phyloP scores from a whole-genome alignment of 1,140 invertebrate species.

The Penaeus indicus region DNA sequence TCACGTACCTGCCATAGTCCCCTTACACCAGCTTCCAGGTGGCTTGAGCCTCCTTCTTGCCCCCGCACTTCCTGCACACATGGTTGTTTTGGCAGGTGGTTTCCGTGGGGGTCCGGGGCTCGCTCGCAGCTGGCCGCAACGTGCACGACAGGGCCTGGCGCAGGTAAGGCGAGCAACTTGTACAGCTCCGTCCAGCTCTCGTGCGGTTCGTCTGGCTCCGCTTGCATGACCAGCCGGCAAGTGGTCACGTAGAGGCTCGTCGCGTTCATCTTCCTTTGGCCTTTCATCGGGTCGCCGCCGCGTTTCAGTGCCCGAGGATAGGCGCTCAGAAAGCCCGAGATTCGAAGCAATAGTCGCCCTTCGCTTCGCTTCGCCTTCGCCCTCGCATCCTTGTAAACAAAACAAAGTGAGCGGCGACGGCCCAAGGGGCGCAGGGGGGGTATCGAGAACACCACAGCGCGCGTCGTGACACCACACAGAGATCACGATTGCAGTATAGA shows the following conservation, averaged over 20 bases:
- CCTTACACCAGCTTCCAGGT: slow-evolving; percentile 87
- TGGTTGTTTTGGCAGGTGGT: slow-evolving; percentile 90
- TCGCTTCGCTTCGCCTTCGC: too few species aligned
- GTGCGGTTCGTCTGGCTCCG: slow-evolving; percentile 78
- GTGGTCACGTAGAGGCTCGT: slow-evolving; percentile 87
- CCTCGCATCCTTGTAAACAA: slow-evolving; percentile 62
- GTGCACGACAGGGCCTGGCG: slow-evolving; percentile 89
- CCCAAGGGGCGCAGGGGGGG: slow-evolving; percentile 43
- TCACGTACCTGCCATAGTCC: slow-evolving; percentile 86
- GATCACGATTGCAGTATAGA: background rate
- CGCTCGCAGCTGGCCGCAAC: slow-evolving; percentile 86
- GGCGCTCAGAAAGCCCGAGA: slow-evolving; percentile 35
- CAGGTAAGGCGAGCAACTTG: slow-evolving; percentile 84
- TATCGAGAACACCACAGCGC: background rate
- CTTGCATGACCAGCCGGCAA: slow-evolving; percentile 83
- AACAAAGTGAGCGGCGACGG: slow-evolving; percentile 47
- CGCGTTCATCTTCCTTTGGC: slow-evolving; percentile 79
- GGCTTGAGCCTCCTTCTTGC: slow-evolving; percentile 87
- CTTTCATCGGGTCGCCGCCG: slow-evolving; percentile 44
- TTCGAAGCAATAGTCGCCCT: slow-evolving; percentile 52
- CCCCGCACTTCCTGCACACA: slow-evolving; percentile 85
- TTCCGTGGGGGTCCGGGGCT: slow-evolving; percentile 84
- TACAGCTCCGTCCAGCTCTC: slow-evolving; percentile 85
- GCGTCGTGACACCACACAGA: background rate
- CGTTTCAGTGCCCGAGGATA: background rate